Base-by-base conservation (phyloP, 2,888 invertebrate species). In the Toxonevra muliebris region DNA sequence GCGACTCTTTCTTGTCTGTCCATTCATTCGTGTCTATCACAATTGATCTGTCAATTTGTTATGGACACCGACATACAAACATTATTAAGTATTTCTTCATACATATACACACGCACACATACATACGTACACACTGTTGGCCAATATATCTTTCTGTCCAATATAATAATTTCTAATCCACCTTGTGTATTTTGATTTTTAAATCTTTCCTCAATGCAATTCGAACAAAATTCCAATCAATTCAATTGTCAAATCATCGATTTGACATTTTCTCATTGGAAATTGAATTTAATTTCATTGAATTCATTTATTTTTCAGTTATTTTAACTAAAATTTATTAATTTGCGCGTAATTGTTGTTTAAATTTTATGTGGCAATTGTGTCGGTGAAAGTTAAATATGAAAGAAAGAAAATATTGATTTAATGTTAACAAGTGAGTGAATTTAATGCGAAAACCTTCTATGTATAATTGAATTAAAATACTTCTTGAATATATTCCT, bases 261-360 rank as follows among this genome's bases (percentile, higher is more conserved):
- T 30, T 30, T 30, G 30, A 30, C 30, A 30, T 30, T 30, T 30
- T 30, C 30, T 15, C 12, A 17, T 54, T n/a, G 11, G 42, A 42
- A 42, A 30, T 54, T 64, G 61, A 66, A 58, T 45, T n/a, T n/a
- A n/a, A 30, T 30, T 30, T 30, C 30, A 30, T 30, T 30, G 30
- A 30, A 30, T 30, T 30, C 30, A 30, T 30, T 30, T 30, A 30
- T 30, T 30, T 30, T 30, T 42, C n/a, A 69, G 78, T 76, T 79
- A 76, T 69, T 76, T 79, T 75, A 79, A 71, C 76, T 77, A 78
- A 78, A 77, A 75, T 68, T 75, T 74, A 75, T 54, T 74, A 78
- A 79, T 79, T 79, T 78, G 69, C 58, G 2, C 48, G 13, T 20
- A 42, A 74, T 79, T 78, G 76, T 59, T 13, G 19, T 19, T 1